Evolutionary conservation across 2,888 invertebrate species (phyloP).

Genomic region (Euzophera pinguis): DNA sequence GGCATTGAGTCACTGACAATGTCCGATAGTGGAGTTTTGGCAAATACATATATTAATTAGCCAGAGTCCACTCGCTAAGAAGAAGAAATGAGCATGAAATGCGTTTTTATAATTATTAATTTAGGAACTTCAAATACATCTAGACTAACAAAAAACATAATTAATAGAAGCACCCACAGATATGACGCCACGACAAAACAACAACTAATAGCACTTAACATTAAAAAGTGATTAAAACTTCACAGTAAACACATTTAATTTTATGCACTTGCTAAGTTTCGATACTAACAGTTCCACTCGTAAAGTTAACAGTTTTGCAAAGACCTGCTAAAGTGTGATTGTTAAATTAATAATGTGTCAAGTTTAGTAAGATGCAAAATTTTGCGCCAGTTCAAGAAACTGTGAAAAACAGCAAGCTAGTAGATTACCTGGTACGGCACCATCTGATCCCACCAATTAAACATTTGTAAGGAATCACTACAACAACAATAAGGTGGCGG

Average conservation of each 20-base stretch:
- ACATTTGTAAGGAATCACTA: conserved; percentile 25
- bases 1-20: too few relatives aligned
- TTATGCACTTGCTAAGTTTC: conserved; percentile 1
- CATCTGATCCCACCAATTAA: conserved; percentile 10
- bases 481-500: conserved; percentile 49
- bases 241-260: not conserved
- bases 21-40: too few relatives aligned
- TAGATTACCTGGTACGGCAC: not conserved
- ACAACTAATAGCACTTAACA: not conserved
- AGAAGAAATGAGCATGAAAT: too few relatives aligned
- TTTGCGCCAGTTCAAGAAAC: not conserved
- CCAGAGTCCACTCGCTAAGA: too few relatives aligned
- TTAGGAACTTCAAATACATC: too few relatives aligned
- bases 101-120: too few relatives aligned
- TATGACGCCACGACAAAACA: not conserved
- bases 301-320: conserved; percentile 9
- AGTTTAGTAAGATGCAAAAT: conserved; percentile 1
- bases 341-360: conserved; percentile 5
- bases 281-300: not conserved
- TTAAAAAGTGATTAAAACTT: not conserved
- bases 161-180: too few relatives aligned
- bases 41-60: too few relatives aligned
- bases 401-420: not conserved
- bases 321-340: not conserved
- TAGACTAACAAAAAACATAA: too few relatives aligned